These are phyloP conservation scores for Diaphora mendica DNA, from an alignment of 2,888 invertebrate genomes.

Conservation along the genomic window DNA sequence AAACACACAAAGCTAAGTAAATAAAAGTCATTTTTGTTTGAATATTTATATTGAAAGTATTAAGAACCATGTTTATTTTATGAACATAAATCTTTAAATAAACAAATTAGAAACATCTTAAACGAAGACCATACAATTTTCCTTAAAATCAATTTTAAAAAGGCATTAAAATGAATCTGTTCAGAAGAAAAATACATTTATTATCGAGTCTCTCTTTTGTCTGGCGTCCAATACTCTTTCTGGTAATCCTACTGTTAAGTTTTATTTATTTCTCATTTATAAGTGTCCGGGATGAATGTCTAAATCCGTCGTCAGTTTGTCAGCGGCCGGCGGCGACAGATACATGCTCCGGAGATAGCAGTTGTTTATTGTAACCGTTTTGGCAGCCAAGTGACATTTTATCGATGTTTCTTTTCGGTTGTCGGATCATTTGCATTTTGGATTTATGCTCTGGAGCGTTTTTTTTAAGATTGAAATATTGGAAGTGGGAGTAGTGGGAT, in stretches of 20 bases:
- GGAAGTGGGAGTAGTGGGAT: too few species aligned
- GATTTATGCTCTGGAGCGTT: conserved; percentile 21
- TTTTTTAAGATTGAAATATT: not conserved
- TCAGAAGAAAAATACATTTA: not conserved
- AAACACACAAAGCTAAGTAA: not conserved
- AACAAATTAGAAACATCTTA: not conserved
- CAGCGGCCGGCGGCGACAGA: conserved; percentile 61
- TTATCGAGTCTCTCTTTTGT: conserved; percentile 3
- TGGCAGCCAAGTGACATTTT: conserved; percentile 53
- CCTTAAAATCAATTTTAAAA: not conserved
- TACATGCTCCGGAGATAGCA: conserved; percentile 68
- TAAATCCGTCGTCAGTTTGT: conserved; percentile 72
- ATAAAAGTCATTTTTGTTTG: not conserved
- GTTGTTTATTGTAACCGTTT: conserved; percentile 60
- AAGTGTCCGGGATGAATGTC: conserved; percentile 60
- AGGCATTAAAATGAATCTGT: not conserved
- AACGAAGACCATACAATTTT: not conserved
- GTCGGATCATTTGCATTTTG: conserved; percentile 48
- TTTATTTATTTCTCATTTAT: conserved; percentile 51
- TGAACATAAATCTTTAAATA: not conserved
- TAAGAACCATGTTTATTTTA: too few species aligned
- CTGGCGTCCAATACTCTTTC: not conserved
- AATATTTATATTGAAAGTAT: not conserved
- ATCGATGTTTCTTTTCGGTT: conserved; percentile 50
- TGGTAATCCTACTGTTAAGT: conserved; percentile 29